These are phyloP conservation scores for Macroteleia sp. DNA, from an alignment of 2,888 invertebrate genomes.

Conservation along the genomic window DNA sequence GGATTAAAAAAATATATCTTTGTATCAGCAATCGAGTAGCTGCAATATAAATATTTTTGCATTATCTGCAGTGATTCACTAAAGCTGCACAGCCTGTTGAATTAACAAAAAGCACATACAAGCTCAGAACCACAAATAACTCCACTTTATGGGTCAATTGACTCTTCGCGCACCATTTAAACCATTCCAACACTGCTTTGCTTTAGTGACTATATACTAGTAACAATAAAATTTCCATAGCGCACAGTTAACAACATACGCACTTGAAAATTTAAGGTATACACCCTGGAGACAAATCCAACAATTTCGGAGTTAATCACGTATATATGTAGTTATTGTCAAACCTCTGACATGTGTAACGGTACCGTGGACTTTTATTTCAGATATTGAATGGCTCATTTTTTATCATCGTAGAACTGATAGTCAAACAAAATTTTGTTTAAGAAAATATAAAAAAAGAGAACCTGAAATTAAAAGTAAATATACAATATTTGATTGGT, in stretches of 20 bases:
- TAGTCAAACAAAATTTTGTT: too few relatives aligned
- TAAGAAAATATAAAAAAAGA: too few relatives aligned
- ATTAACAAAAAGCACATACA: constrained; percentile 58
- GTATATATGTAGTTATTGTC: too few relatives aligned
- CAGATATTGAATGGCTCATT: too few relatives aligned
- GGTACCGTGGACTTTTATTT: too few relatives aligned
- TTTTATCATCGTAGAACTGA: too few relatives aligned
- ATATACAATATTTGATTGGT: too few relatives aligned
- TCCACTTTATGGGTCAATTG: constrained; percentile 67
- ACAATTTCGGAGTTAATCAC: constrained; percentile 18
- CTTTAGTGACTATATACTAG: constrained; percentile 28
- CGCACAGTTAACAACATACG: constrained; percentile 36
- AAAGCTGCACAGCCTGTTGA: constrained; percentile 42
- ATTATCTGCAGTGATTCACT: constrained; percentile 40
- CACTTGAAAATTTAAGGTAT: constrained; percentile 54
- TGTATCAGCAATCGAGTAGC: constrained; percentile 30
- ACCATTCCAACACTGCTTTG: constrained; percentile 64
- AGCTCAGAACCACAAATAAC: constrained; percentile 57
- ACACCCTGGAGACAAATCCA: constrained; percentile 19
- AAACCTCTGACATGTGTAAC: too few relatives aligned
- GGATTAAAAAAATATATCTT: too few relatives aligned
- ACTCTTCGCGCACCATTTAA: constrained; percentile 69
- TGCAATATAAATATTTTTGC: constrained; percentile 47
- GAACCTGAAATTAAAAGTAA: too few relatives aligned
- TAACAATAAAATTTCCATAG: constrained; percentile 54